These are phyloP conservation scores for Camelus dromedarius DNA, from an alignment of 2,113 vertebrate species.

Conservation along the genomic window DNA sequence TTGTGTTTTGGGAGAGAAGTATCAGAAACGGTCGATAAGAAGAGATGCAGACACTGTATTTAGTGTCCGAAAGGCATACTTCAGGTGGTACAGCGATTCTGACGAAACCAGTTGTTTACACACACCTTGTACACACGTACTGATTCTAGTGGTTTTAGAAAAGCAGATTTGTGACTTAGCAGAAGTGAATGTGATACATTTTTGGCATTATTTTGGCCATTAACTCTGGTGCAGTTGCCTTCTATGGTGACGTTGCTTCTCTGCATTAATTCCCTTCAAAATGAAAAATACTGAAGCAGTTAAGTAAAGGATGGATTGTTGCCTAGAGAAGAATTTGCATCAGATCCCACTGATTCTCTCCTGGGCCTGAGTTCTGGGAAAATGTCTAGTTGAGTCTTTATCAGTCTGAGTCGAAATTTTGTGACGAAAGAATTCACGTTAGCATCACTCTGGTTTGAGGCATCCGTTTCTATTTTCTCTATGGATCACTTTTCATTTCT, in stretches of 20 bases:
- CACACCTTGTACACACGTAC: constrained; percentile 27
- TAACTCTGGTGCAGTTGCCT: constrained; percentile 78
- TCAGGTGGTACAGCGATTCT: constrained; percentile 78
- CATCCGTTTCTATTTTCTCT: constrained; percentile 93
- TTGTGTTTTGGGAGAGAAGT: constrained; percentile 66
- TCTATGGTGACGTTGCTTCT: constrained; percentile 77
- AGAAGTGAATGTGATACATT: constrained; percentile 76
- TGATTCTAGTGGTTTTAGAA: constrained; percentile 57
- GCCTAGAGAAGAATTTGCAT: constrained; percentile 87
- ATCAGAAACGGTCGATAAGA: constrained; percentile 60
- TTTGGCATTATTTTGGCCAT: constrained; percentile 79
- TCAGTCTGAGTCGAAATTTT: constrained; percentile 94
- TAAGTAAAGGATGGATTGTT: constrained; percentile 83
- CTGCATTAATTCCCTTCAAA: constrained; percentile 81
- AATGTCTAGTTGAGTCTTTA: constrained; percentile 92
- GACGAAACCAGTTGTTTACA: constrained; percentile 77
- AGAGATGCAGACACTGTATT: constrained; percentile 58
- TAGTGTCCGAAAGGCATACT: constrained; percentile 82
- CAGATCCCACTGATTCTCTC: constrained; percentile 92
- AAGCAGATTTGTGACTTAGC: constrained; percentile 61
- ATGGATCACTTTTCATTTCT: constrained; percentile 93
- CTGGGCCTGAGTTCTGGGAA: constrained; percentile 92
- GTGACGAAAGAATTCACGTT: constrained; percentile 95
- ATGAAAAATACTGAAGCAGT: constrained; percentile 71
- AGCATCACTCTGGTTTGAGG: constrained; percentile 92